These are phyloP conservation scores for Eulemur albifrons DNA, from an alignment of 2,797 vertebrate genomes.

Conservation along the genomic window DNA sequence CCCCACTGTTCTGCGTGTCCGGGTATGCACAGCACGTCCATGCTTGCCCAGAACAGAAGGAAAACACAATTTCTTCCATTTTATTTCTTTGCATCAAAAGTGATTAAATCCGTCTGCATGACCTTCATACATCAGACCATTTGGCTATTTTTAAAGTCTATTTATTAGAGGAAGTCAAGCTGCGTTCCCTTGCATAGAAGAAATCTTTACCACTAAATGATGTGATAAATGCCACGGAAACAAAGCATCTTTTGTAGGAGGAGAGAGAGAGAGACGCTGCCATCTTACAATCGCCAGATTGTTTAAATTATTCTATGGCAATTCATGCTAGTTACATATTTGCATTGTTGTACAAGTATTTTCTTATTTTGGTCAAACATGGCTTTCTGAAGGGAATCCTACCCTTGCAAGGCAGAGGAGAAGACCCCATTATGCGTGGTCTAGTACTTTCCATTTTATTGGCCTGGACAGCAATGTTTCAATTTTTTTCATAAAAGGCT, in stretches of 20 bases:
- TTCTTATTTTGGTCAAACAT: conserved; percentile 58
- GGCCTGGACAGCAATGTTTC: not conserved
- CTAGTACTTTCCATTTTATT: conserved; percentile 27
- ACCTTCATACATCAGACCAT: conserved; percentile 47
- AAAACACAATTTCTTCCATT: conserved; percentile 61
- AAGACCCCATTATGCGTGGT: not conserved
- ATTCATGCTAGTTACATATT: conserved; percentile 65
- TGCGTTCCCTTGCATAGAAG: not conserved
- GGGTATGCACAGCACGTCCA: conserved; percentile 52
- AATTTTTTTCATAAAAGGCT: conserved; percentile 23
- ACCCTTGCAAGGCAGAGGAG: not conserved
- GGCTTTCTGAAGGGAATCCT: conserved; percentile 6
- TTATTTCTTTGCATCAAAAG: conserved; percentile 71
- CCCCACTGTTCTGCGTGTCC: conserved; percentile 51
- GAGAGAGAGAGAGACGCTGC: not conserved
- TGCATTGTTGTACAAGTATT: conserved; percentile 65
- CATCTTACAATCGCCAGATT: conserved; percentile 44
- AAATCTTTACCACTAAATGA: conserved; percentile 41
- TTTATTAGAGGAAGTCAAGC: conserved; percentile 55
- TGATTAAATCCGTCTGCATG: conserved; percentile 56
- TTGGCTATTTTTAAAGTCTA: conserved; percentile 50
- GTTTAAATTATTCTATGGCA: conserved; percentile 27
- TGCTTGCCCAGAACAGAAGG: conserved; percentile 49
- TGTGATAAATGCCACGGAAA: conserved; percentile 24
- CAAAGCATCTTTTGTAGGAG: conserved; percentile 50